phyloP scores from a whole-genome alignment of 1,140 invertebrate genomes.

The Drosophila bifasciata region DNA sequence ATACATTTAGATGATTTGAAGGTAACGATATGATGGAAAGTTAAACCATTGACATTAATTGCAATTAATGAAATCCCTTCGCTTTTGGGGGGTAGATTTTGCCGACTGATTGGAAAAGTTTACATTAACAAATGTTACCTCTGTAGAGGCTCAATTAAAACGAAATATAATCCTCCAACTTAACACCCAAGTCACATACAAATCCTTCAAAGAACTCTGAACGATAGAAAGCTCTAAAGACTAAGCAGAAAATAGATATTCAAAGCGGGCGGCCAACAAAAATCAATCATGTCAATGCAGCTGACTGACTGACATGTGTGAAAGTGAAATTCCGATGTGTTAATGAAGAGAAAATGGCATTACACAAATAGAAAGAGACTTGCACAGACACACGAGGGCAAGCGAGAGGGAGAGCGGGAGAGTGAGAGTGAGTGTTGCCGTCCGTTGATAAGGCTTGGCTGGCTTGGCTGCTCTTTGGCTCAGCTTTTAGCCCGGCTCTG shows the following conservation, averaged over 20 bases:
- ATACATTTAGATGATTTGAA: too few relatives aligned
- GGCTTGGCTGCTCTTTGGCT: not conserved
- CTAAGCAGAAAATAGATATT: not conserved
- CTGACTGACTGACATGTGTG: constrained; percentile 64
- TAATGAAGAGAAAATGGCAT: constrained; percentile 65
- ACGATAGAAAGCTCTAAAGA: not conserved
- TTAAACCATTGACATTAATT: too few relatives aligned
- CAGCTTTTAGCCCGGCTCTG: constrained; percentile 40
- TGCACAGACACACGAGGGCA: constrained; percentile 15
- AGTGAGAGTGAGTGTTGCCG: constrained; percentile 11
- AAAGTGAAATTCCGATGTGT: constrained; percentile 66
- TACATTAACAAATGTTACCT: too few relatives aligned
- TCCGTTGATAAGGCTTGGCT: constrained; percentile 50
- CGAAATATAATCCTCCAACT: too few relatives aligned
- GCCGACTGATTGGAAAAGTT: too few relatives aligned
- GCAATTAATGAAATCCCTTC: too few relatives aligned
- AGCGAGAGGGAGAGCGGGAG: not conserved
- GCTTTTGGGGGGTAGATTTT: too few relatives aligned
- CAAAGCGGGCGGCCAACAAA: constrained; percentile 1
- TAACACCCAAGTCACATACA: not conserved
- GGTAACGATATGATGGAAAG: too few relatives aligned
- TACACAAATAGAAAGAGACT: constrained; percentile 51
- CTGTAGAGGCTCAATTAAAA: too few relatives aligned
- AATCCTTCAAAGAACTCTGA: not conserved
- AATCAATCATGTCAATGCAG: constrained; percentile 43